phyloP scores from a whole-genome alignment of 53 echinoderm and acorn worm species.

The Actinopyga echinites region DNA sequence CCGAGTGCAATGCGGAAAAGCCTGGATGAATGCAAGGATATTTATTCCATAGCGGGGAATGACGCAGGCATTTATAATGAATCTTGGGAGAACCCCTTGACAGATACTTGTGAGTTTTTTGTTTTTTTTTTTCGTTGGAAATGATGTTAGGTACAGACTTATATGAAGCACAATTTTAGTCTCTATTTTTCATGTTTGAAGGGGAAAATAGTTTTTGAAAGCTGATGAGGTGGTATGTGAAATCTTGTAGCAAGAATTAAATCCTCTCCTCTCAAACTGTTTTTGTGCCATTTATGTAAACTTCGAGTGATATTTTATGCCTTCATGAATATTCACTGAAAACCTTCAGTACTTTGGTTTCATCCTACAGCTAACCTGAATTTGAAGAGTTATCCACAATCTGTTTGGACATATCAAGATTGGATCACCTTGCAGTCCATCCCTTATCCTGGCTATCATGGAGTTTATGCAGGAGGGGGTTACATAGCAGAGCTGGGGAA shows the following conservation, averaged over 20 bases:
- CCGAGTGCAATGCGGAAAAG: conserved; percentile 25
- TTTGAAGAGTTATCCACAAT: conserved; percentile 25
- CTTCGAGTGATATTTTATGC: no score
- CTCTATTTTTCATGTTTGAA: no score
- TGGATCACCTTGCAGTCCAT: conserved; percentile 73
- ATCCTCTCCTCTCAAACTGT: no score
- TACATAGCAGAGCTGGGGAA: conserved; percentile 73
- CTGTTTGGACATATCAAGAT: conserved; percentile 73
- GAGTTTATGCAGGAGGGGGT: conserved; percentile 85
- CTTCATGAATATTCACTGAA: no score
- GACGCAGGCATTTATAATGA: conserved; percentile 39
- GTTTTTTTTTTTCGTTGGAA: not conserved
- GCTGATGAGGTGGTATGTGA: no score
- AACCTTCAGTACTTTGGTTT: no score
- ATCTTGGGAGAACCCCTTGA: conserved; percentile 18
- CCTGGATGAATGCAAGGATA: not conserved
- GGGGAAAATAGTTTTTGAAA: no score
- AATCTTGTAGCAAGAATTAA: no score
- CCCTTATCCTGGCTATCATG: conserved; percentile 72
- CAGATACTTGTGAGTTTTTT: not conserved
- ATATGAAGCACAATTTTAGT: no score
- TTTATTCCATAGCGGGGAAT: conserved; percentile 5
- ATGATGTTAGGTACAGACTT: no score
- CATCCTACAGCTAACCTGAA: not conserved
- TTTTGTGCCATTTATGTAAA: no score